Evolutionary conservation across 2,113 vertebrate genomes (phyloP), one percentile per base, ranked within the genome.

Genomic region (Mirza zaza): DNA sequence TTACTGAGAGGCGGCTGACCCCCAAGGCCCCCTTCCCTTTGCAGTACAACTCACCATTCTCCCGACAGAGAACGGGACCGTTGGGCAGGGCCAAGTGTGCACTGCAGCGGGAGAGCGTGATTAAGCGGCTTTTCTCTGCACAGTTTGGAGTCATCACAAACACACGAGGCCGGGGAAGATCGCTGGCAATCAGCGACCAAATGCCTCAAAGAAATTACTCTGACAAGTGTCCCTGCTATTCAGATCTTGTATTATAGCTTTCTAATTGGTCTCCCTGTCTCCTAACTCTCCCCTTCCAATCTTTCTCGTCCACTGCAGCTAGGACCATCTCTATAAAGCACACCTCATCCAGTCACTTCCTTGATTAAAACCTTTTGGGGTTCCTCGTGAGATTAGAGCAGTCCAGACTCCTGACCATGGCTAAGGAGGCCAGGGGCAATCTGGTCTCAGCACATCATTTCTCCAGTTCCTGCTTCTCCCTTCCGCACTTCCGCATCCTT

Each of bases 151-250:
- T 88, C 75, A 42, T 9, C 48, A 50, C 91, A 68, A 81, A 93
- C 85, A 93, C 21, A 36, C 7, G 7, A 68, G 84, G 52, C 88
- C 0, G 2, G 80, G 91, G 91, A 95, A 96, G 96, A 94, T 79
- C 17, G 42, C 89, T 0, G 4, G 95, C 97, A 95, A 95, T 95
- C 97, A 95, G 95, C 0, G 17, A 42, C 87, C 93, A 95, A 42
- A 95, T 4, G 76, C 87, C 91, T 86, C 67, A 81, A 59, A 90
- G 95, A 97, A 94, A 97, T 86, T 34, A 84, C 88, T 55, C 84
- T 82, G 94, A 93, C 75, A 50, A 88, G 94, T 27, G n/a, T 71
- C n/a, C 57, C 68, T 68, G 91, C 91, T 55, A 32, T 71, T 90
- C 36, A n/a, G 34, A 91, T 85, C 45, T 75, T 34, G 76, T 87